Evolutionary conservation across 92 coral and sea anemone species (phyloP), one percentile per base, ranked within the genome.

Genomic region (Zoanthus sociatus): DNA sequence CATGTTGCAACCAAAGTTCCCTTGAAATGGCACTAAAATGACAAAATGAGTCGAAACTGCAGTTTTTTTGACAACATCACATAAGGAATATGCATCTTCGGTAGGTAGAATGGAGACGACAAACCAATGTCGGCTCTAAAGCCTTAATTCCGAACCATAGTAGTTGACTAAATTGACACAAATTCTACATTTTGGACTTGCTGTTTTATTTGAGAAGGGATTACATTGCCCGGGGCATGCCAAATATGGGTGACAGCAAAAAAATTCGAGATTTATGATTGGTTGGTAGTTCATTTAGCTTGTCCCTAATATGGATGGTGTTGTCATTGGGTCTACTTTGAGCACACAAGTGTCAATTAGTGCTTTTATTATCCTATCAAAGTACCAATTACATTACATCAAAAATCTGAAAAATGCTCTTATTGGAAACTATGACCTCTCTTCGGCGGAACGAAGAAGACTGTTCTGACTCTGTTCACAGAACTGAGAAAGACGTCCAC

Each of bases 1-100:
- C 98, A 94, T 94, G 56, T 94, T 93, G 93, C 85, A 64, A 51
- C 26, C 85, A 64, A 66, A 81, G 85, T 81, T 81, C 46, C 58
- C 75, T 81, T 66, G 74, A 81, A 64, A 81, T 66, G 85, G 74
- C 21, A 63, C 85, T 81, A 81, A 11, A 64, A 32, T 30, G n/a
- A 16, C 21, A 46, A n/a, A 81, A 68, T 1, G 21, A 14, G 42
- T 48, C 44, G 18, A 21, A 63, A 66, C 66, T 45, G 66, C 21
- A 81, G 73, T 32, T 26, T 33, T 66, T 81, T 81, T 81, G 70
- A 18, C 60, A 63, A 53, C 74, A 81, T 81, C 31, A 66, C 85
- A 64, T 8, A 81, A 44, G 54, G 70, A 81, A 44, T 44, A 48
- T 66, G 75, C 72, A 66, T 70, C 66, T 42, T 64, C 7, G 85